A percentile compares a stretch with the other conserved stretches of the same genome.
Evolutionary conservation across 2,113 vertebrate genomes (phyloP).

Genomic region (Bubo scandiacus): DNA sequence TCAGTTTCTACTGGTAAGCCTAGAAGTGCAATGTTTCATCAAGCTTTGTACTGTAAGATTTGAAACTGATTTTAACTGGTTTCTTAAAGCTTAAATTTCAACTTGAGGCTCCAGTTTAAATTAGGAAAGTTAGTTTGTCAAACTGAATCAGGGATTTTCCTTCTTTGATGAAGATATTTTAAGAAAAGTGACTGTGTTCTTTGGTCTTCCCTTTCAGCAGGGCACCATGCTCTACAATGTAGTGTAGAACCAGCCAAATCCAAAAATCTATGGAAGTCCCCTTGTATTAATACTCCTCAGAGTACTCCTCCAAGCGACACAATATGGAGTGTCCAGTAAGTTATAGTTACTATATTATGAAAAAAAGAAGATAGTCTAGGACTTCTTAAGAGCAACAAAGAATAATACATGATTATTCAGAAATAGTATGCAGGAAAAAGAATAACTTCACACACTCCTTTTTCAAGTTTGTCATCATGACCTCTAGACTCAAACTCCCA

Average conservation of each 20-base stretch:
- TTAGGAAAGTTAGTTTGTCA: neutral
- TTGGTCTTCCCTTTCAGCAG: neutral
- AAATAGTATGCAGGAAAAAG: neutral
- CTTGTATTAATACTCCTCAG: neutral
- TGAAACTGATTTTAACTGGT: neutral
- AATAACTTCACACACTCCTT: neutral
- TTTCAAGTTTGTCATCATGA: neutral
- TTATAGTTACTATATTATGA: neutral
- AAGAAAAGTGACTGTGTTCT: neutral
- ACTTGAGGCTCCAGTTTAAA: neutral
- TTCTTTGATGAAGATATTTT: neutral
- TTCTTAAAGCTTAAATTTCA: neutral
- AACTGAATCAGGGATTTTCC: neutral
- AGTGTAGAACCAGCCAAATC: neutral
- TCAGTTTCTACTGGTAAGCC: neutral
- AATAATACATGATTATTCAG: neutral
- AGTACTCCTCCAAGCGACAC: neutral
- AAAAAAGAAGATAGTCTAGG: neutral
- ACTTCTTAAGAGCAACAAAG: neutral
- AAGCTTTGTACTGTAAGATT: neutral
- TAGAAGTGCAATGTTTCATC: neutral
- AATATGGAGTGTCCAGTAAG: neutral
- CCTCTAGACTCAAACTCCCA: neutral
- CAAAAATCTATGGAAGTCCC: neutral
- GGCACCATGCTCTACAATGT: neutral